Base-by-base conservation (phyloP, 2,888 invertebrate species). In the Cantharis flavilabris region DNA sequence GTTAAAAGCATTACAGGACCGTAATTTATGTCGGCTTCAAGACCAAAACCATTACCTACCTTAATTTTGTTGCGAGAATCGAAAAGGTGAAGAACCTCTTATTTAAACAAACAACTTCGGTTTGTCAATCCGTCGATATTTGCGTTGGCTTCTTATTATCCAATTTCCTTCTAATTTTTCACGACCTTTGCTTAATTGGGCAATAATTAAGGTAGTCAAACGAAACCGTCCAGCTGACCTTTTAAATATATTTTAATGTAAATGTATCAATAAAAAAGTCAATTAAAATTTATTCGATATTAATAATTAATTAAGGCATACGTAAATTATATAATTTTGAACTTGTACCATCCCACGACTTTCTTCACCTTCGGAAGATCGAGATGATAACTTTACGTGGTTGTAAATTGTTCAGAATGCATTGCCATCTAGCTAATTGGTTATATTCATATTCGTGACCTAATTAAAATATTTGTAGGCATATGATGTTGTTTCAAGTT, bases 401-500 rank as follows among this genome's bases (percentile, higher is more conserved):
- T 9, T 10, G 28, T 30, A 30, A 30, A 30, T 26, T 7, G 30
- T 33, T 33, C 13, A 13, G 33, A 33, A 33, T 33, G 13, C 49
- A 49, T 49, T 49, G 49, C 49, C 49, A 49, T 49, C 49, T 5
- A 49, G 49, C n/a, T 49, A n/a, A 49, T 49, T 49, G n/a, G n/a
- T 49, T 49, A 49, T n/a, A 13, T 49, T 49, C 49, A 49, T 18
- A 13, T 67, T 26, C 30, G 16, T 70, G 73, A 73, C 73, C 73
- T 49, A 49, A 16, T 72, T 72, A 49, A 13, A 33, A 13, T n/a
- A 33, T 23, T n/a, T 64, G 5, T 72, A 16, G 28, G 1, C 14
- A 71, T 26, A 71, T 13, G 33, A 62, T 73, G 16, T 62, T 20
- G 16, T 62, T 20, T 73, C 73, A 70, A 70, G 70, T 73, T 73